Conservation (phyloP, 2,888 invertebrate genomes). For the Neoascia interrupta region DNA sequence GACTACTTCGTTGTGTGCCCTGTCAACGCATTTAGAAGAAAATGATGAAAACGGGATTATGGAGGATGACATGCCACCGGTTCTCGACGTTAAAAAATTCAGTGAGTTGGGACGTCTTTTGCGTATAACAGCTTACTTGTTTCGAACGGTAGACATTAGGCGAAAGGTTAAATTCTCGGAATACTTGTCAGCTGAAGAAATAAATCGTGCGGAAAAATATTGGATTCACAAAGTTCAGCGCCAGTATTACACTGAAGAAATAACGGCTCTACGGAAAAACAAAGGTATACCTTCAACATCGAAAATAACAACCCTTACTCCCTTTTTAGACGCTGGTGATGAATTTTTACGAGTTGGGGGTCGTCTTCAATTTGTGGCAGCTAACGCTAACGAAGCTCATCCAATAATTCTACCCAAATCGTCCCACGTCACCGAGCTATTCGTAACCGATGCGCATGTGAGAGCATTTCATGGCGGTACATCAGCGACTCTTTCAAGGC, state of each 20-base stretch:
- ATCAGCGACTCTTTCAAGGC: constrained; percentile 3
- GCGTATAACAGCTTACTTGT: background rate
- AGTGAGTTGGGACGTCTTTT: background rate
- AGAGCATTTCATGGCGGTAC: constrained; percentile 21
- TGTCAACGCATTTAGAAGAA: no score
- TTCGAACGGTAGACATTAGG: no score
- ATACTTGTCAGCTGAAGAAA: background rate
- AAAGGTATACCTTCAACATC: background rate
- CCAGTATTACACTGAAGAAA: background rate
- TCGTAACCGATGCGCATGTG: constrained; percentile 8
- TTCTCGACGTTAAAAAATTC: no score
- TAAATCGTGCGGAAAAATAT: background rate
- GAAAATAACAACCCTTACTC: background rate
- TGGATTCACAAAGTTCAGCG: background rate
- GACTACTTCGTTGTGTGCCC: no score
- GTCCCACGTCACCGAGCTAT: background rate
- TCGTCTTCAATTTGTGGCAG: background rate
- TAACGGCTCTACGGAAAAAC: background rate
- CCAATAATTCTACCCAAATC: constrained; percentile 23
- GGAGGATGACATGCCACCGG: no score
- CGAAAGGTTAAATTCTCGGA: no score
- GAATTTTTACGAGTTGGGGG: background rate
- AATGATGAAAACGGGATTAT: no score
- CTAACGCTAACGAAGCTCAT: background rate
- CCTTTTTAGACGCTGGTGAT: background rate